Base-by-base conservation (phyloP, 2,888 invertebrate genomes). In the Ophion obscuratus region DNA sequence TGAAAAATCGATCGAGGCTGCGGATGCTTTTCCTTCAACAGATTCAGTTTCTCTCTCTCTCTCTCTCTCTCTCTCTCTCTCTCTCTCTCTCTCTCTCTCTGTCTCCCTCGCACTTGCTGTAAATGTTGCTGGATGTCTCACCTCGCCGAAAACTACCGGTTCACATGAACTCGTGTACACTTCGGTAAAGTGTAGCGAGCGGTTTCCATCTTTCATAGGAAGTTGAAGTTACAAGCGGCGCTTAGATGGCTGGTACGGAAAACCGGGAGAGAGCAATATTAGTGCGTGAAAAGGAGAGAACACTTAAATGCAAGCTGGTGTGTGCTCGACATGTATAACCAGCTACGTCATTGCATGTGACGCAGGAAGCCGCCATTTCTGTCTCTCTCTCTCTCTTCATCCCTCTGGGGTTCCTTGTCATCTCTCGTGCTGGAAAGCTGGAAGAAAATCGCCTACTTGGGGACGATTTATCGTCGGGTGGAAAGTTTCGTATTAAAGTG, bases 1-100 rank as follows among this genome's bases (percentile, higher is more conserved):
- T 40, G 53, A 74, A 75, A 75, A 81, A 81, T 74, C 74, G 66
- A 75, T 53, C 31, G 57, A 59, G 20, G 40, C 20, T 17, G 31
- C 40, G 40, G 17, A 40, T n/a, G 36, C n/a, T 31, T 67, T 6
- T 11, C 66, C 67, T 71, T 57, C 61, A 31, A 40, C 17, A 17
- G 53, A 14, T 53, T 53, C 53, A 14, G 14, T 78, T 44, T 68
- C 70, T 24, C 64, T 62, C 66, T 61, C 61, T 80, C 68, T 66
- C 76, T 76, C 66, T 73, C 64, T 53, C 75, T 47, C 61, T 14
- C 14, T 47, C 47, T 47, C 47, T 9, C 3, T 47, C 47, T 14
- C 47, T 4, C 44, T 73, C 59, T 74, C 59, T 40, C 40, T 66
- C 76, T 14, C 14, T 47, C 47, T 47, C 47, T 14, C 47, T 14